Base-by-base conservation (phyloP, 2,888 invertebrate species). In the Phyllotreta cruciferae region DNA sequence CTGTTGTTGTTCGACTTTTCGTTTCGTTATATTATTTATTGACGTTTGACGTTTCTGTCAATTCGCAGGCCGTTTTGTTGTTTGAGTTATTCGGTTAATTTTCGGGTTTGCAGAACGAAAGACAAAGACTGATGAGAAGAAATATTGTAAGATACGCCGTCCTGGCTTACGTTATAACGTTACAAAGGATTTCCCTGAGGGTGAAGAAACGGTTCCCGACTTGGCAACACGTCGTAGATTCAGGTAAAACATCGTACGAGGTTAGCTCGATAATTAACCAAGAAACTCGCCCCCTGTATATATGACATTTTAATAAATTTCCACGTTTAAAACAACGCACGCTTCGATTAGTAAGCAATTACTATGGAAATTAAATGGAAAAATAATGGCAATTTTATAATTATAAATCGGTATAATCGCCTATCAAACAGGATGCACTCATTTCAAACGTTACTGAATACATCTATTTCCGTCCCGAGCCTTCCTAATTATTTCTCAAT, bases 81-180 rank as follows among this genome's bases (percentile, higher is more conserved):
- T 24, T 24, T 24, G 2, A 4, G 24, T 24, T 24, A 4, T 24
- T 24, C 24, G 24, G 24, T 24, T 24, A 24, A 3, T 4, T 24
- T 24, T 24, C 4, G 24, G 24, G 24, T 24, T n/a, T 85, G 35
- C 81, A 94, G 93, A 93, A 94, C 77, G 94, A 94, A 82, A 89
- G 92, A 66, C 92, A 93, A 67, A 88, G 94, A 69, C 85, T 94
- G 77, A 94, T 94, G 92, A 86, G 94, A 76, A 86, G 94, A 74
- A 94, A 94, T 80, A 93, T 95, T 73, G 93, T 94, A 78, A 87
- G 94, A 67, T 95, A 94, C 77, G 92, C 93, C 72, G 92, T 94
- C 74, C 84, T 94, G 73, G 91, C 94, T 41, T 94, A 93, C 82
- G 94, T 94, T 67, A 93, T 94, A 75, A 93, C 93, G 5, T 83